Evolutionary conservation across 2,113 vertebrate genomes (phyloP).

Genomic region (Trochalopteron elliotii): DNA sequence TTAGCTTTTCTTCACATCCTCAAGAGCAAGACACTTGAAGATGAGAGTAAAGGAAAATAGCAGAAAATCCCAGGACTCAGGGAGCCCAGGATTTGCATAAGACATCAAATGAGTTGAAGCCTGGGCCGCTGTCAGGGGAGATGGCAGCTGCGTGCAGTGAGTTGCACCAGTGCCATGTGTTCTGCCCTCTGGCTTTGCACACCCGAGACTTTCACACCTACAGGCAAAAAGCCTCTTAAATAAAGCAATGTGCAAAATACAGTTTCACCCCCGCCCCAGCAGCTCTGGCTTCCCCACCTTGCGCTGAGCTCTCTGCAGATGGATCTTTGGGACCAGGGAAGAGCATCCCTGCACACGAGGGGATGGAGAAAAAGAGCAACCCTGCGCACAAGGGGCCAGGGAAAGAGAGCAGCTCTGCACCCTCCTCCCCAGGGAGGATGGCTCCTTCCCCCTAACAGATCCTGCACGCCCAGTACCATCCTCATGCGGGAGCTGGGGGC

Average conservation of each 20-base stretch:
- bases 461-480: not conserved
- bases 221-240: constrained; percentile 3
- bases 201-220: constrained; percentile 12
- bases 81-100: constrained; percentile 58
- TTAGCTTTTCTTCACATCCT: constrained; percentile 34
- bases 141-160: not conserved
- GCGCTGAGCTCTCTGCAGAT: not conserved
- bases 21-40: constrained; percentile 24
- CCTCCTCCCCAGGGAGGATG: not conserved
- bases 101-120: constrained; percentile 52
- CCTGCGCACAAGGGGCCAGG: not conserved
- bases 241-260: not conserved
- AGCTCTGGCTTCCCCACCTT: accelerated
- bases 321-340: not conserved
- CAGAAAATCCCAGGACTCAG: constrained; percentile 38
- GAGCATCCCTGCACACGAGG: not conserved
- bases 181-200: constrained; percentile 52
- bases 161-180: not conserved
- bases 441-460: not conserved
- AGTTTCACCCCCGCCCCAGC: not conserved
- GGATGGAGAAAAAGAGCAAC: not conserved
- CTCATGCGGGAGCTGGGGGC: not conserved
- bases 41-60: constrained; percentile 38
- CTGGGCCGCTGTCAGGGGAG: constrained; percentile 2
- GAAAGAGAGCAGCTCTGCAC: not conserved